Evolutionary conservation across 2,888 invertebrate species (phyloP).

Genomic region (Holacanthella duospinosa): DNA sequence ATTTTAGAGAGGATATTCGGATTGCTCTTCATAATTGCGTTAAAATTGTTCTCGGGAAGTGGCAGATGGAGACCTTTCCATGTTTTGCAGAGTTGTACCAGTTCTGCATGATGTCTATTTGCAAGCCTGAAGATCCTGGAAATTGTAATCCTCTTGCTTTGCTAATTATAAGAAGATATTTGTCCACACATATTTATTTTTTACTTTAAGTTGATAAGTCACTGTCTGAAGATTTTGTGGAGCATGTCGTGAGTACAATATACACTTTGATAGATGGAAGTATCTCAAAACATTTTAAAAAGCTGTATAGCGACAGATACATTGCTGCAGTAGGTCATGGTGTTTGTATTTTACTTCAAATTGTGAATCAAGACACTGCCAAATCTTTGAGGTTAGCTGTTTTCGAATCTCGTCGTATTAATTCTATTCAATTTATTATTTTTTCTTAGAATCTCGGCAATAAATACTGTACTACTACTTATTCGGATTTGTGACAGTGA

Average conservation of each 20-base stretch:
- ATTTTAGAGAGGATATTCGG: neutral
- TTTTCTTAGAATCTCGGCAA: constrained; percentile 2
- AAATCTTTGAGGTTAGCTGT: neutral
- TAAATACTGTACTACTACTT: neutral
- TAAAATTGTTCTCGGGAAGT: neutral
- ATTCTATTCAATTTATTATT: neutral
- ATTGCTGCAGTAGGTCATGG: constrained; percentile 6
- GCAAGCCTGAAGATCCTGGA: neutral
- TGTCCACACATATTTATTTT: too few species aligned
- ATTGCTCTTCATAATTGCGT: constrained; percentile 8
- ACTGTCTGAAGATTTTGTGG: neutral
- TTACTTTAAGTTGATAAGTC: neutral
- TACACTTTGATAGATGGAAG: neutral
- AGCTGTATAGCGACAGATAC: constrained; percentile 2
- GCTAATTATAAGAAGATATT: too few species aligned
- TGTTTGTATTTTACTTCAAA: constrained; percentile 8
- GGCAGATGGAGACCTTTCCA: neutral
- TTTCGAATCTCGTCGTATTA: too few species aligned
- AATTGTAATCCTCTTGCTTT: neutral
- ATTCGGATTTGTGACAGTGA: constrained; percentile 12
- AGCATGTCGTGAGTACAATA: neutral
- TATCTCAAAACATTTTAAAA: neutral
- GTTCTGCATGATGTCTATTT: neutral
- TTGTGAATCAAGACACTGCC: neutral
- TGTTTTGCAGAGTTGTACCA: constrained; percentile 4